phyloP scores from a whole-genome alignment of 1,140 invertebrate genomes.

The Aphaenogaster ashmeadi region DNA sequence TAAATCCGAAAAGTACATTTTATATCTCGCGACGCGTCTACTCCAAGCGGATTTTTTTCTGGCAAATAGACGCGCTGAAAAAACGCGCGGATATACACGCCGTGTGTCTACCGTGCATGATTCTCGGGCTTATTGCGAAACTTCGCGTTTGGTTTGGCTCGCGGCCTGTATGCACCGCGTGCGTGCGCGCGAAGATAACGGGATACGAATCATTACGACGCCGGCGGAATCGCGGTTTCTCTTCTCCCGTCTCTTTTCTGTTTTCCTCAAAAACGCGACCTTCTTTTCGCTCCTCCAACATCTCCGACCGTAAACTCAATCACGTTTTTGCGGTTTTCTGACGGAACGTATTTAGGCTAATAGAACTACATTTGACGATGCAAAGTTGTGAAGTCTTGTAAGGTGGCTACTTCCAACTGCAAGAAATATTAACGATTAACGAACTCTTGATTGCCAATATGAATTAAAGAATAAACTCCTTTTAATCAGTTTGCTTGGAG shows the following conservation, averaged over 20 bases:
- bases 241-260: neutral
- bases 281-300: neutral
- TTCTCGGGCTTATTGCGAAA: slow-evolving; percentile 48
- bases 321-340: neutral
- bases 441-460: neutral
- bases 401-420: neutral
- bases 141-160: slow-evolving; percentile 50
- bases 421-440: neutral
- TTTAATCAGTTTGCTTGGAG: neutral
- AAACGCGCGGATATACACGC: neutral
- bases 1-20: slow-evolving; percentile 63
- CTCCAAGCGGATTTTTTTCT: slow-evolving; percentile 57
- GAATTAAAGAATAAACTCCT: neutral
- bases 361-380: neutral
- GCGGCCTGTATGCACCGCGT: slow-evolving; percentile 16
- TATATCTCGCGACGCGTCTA: slow-evolving; percentile 38
- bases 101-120: slow-evolving; percentile 11
- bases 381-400: neutral
- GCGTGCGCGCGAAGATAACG: slow-evolving; percentile 48
- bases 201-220: slow-evolving; percentile 36
- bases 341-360: neutral
- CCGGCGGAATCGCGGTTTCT: slow-evolving; percentile 11
- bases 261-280: slow-evolving; percentile 8
- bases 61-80: slow-evolving; percentile 53
- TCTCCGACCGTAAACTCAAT: neutral